Percentiles rank a stretch among this genome's conserved stretches.
Evolutionary conservation across 2,113 vertebrate species (phyloP).

Genomic region (Argyrosomus japonicus): DNA sequence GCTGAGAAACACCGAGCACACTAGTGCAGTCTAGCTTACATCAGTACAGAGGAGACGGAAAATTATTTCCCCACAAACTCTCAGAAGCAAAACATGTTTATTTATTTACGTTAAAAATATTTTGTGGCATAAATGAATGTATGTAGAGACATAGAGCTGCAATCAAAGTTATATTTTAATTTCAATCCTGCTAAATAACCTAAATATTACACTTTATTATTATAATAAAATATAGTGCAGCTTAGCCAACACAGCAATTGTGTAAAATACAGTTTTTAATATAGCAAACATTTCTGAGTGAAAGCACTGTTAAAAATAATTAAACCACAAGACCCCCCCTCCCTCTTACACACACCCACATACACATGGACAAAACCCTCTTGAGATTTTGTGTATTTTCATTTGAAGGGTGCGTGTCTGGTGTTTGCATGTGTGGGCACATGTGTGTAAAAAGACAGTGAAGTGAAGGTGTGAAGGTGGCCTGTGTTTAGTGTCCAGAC

Average conservation of each 20-base stretch:
- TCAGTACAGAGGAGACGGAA: conserved; percentile 40
- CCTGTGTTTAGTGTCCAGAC: conserved; percentile 75
- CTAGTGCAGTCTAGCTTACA: conserved; percentile 47
- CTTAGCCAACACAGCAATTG: not conserved
- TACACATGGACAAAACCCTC: conserved; percentile 25
- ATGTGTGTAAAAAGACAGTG: conserved; percentile 67
- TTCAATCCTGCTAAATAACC: not conserved
- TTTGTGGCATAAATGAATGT: not conserved
- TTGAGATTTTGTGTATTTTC: conserved; percentile 48
- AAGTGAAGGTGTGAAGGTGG: conserved; percentile 71
- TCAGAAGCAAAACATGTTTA: conserved; percentile 5
- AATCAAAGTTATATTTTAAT: not conserved
- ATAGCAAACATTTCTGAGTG: not conserved
- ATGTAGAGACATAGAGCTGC: not conserved
- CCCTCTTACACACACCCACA: not conserved
- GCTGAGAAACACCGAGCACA: conserved; percentile 51
- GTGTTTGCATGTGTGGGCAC: conserved; percentile 48
- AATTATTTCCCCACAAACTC: conserved; percentile 20
- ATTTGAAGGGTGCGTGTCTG: conserved; percentile 51
- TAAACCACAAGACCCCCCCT: conserved; percentile 7
- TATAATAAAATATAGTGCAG: not conserved
- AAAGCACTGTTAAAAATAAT: conserved; percentile 23
- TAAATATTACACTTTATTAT: conserved; percentile 1
- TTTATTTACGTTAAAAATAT: conserved; percentile 22
- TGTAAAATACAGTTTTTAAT: conserved; percentile 2